Evolutionary conservation across 2,113 vertebrate species (phyloP).

Genomic region (Lethenteron camtschaticum): DNA sequence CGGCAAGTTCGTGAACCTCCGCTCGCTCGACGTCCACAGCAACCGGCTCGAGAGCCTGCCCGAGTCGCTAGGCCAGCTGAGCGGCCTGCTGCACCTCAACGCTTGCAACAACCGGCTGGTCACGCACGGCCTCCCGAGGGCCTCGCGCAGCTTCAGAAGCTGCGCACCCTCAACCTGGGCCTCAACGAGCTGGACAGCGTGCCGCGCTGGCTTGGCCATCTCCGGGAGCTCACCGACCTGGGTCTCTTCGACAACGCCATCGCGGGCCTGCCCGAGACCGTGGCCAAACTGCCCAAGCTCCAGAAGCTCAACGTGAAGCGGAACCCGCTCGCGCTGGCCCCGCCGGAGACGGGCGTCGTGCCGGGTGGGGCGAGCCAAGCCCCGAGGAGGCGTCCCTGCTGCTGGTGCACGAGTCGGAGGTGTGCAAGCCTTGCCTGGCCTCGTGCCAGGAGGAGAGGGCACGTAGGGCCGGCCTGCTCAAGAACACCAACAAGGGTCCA

Average conservation of each 20-base stretch:
- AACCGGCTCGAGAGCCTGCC: slow-evolving; percentile 61
- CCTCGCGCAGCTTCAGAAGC: slow-evolving; percentile 33
- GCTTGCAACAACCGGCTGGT: slow-evolving; percentile 59
- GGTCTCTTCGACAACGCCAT: slow-evolving; percentile 61
- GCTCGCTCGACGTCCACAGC: slow-evolving; percentile 60
- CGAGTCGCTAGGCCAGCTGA: slow-evolving; percentile 32
- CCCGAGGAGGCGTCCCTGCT: too few relatives aligned
- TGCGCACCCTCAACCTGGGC: slow-evolving; percentile 54
- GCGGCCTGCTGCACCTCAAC: slow-evolving; percentile 42
- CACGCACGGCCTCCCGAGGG: slow-evolving; percentile 26
- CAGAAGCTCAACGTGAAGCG: slow-evolving; percentile 40
- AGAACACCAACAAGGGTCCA: too few relatives aligned
- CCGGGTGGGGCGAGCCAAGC: too few relatives aligned
- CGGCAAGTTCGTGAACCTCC: slow-evolving; percentile 39
- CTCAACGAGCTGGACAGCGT: slow-evolving; percentile 48
- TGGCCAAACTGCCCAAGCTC: slow-evolving; percentile 32
- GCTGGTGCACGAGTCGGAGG: too few relatives aligned
- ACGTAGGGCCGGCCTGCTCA: too few relatives aligned
- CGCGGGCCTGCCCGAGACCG: slow-evolving; percentile 27
- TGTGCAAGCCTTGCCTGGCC: too few relatives aligned
- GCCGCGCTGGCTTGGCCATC: slow-evolving; percentile 27
- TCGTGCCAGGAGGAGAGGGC: too few relatives aligned
- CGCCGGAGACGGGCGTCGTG: too few relatives aligned
- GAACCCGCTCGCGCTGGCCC: slow-evolving; percentile 25
- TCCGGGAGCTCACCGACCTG: slow-evolving; percentile 43